Conservation (phyloP, 2,113 vertebrate genomes). For the Ageneiosus marmoratus region DNA sequence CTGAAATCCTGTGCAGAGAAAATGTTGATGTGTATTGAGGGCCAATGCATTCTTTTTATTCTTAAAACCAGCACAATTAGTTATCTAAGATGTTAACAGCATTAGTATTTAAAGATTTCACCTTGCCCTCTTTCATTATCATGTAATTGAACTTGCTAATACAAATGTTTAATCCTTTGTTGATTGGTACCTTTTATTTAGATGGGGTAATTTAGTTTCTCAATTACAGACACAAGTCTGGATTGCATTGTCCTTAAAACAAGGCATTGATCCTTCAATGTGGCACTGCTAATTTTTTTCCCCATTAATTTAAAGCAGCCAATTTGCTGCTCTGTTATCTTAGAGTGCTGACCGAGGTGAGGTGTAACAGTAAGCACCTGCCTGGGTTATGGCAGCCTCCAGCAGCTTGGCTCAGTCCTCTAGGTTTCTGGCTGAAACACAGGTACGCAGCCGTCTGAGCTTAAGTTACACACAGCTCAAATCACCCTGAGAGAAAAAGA, state of each 20-base stretch:
- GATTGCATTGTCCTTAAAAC: slow-evolving; percentile 80
- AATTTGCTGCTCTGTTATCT: slow-evolving; percentile 78
- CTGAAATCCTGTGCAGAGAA: slow-evolving; percentile 41
- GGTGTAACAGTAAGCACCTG: slow-evolving; percentile 75
- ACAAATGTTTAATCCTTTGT: slow-evolving; percentile 84
- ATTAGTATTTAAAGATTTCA: slow-evolving; percentile 93
- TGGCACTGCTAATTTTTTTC: slow-evolving; percentile 81
- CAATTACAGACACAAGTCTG: slow-evolving; percentile 84
- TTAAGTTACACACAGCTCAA: slow-evolving; percentile 75
- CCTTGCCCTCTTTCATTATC: slow-evolving; percentile 85
- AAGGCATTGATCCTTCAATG: slow-evolving; percentile 84
- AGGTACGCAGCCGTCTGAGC: slow-evolving; percentile 66
- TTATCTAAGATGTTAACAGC: slow-evolving; percentile 89
- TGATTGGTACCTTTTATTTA: slow-evolving; percentile 90
- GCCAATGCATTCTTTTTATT: slow-evolving; percentile 40
- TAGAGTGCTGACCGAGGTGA: slow-evolving; percentile 78
- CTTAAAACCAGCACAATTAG: slow-evolving; percentile 74
- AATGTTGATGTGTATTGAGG: slow-evolving; percentile 45
- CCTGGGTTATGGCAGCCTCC: slow-evolving; percentile 71
- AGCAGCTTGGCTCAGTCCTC: slow-evolving; percentile 69
- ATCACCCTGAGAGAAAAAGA: slow-evolving; percentile 67
- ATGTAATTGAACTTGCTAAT: slow-evolving; percentile 88
- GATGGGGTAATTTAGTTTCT: slow-evolving; percentile 88
- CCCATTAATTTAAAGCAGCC: slow-evolving; percentile 83
- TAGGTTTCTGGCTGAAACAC: slow-evolving; percentile 72